phyloP scores from a whole-genome alignment of 2,113 vertebrate genomes.

The Phodopus roborovskii region DNA sequence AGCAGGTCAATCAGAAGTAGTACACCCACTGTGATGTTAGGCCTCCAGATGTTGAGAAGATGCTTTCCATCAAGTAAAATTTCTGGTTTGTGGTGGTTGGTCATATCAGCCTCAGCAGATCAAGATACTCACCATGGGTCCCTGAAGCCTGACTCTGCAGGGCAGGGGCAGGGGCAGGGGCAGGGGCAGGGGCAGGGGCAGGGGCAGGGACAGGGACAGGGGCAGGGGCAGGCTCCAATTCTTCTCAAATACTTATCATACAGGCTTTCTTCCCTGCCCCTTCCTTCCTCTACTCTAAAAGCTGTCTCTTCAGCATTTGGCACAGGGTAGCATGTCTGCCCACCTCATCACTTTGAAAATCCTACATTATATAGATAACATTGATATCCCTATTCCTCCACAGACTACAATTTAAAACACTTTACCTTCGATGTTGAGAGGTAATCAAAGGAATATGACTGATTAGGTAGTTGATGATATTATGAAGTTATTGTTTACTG shows the following conservation, averaged over 20 bases:
- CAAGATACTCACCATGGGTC: too few relatives aligned
- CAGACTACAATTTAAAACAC: constrained; percentile 1
- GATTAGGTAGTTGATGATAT: constrained; percentile 5
- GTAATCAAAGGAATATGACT: constrained; percentile 1
- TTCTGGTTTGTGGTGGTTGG: neutral
- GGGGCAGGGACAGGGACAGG: neutral
- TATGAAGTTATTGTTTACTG: neutral
- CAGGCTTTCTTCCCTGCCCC: neutral
- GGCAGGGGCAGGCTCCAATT: neutral
- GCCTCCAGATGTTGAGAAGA: too few relatives aligned
- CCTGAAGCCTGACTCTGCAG: neutral
- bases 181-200: neutral
- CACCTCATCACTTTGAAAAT: neutral
- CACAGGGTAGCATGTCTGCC: neutral
- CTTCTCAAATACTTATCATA: too few relatives aligned
- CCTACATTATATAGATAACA: neutral
- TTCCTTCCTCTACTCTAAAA: neutral
- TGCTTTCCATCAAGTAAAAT: too few relatives aligned
- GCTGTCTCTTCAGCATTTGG: neutral
- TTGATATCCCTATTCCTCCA: neutral
- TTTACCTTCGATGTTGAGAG: neutral
- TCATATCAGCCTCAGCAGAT: neutral
- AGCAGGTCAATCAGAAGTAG: neutral
- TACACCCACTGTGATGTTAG: too few relatives aligned
- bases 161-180: neutral